These are phyloP conservation scores for Leptinotarsa undecemlineata DNA, from an alignment of 1,140 invertebrate genomes.

Conservation along the genomic window DNA sequence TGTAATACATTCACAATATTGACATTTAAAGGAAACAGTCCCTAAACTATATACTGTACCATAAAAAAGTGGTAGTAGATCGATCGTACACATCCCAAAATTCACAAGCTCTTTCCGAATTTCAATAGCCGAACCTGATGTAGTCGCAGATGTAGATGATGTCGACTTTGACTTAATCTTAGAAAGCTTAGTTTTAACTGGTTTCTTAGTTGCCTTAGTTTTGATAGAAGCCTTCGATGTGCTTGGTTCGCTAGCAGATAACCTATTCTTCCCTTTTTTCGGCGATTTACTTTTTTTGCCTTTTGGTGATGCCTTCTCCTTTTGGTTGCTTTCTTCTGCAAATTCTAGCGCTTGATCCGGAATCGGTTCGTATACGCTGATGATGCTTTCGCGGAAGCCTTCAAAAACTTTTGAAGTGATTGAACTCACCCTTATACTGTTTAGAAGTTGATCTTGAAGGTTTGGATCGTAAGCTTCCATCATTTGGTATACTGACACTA, in stretches of 20 bases:
- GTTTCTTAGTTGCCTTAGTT: not conserved
- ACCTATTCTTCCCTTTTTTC: slow-evolving; percentile 27
- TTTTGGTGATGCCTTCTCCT: not conserved
- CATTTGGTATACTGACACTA: not conserved
- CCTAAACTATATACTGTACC: slow-evolving; percentile 15
- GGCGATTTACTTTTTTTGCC: slow-evolving; percentile 24
- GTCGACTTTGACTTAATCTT: not conserved
- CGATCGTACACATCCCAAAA: slow-evolving; percentile 36
- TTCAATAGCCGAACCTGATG: slow-evolving; percentile 15
- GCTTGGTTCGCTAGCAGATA: not conserved
- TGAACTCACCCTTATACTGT: not conserved
- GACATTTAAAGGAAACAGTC: too few species aligned
- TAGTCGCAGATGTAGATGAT: slow-evolving; percentile 5
- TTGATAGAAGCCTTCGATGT: slow-evolving; percentile 6
- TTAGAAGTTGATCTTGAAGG: not conserved
- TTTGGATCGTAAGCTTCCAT: not conserved
- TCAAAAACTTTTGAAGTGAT: not conserved
- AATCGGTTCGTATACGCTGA: slow-evolving; percentile 5
- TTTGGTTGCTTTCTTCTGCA: not conserved
- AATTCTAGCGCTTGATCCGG: not conserved
- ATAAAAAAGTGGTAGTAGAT: slow-evolving; percentile 38
- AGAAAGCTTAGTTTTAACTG: not conserved
- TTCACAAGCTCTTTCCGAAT: slow-evolving; percentile 19
- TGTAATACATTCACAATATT: too few species aligned
- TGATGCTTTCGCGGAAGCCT: not conserved